phyloP scores from a whole-genome alignment of 2,113 vertebrate genomes.

The Ptilorrhoa leucosticta region DNA sequence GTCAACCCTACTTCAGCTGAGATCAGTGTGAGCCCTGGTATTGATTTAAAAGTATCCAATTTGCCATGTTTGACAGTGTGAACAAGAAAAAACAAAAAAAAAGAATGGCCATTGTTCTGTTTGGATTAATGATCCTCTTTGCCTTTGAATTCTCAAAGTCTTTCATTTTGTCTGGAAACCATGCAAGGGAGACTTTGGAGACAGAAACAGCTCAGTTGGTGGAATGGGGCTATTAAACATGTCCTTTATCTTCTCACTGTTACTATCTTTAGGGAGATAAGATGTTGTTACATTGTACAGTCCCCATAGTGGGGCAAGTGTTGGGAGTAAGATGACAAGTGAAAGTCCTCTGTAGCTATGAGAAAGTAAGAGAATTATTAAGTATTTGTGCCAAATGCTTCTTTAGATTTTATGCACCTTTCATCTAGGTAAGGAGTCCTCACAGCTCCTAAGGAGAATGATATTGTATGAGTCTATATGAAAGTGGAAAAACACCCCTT shows the following conservation, averaged over 20 bases:
- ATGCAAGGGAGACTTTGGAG: not conserved
- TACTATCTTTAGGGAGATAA: not conserved
- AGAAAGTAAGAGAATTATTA: not conserved
- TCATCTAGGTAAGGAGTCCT: not conserved
- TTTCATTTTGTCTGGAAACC: not conserved
- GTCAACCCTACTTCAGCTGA: not conserved
- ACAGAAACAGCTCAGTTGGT: not conserved
- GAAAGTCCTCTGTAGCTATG: not conserved
- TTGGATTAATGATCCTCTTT: not conserved
- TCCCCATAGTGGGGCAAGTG: not conserved
- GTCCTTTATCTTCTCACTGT: not conserved
- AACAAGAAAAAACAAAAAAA: not conserved
- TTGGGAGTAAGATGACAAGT: not conserved
- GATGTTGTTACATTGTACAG: not conserved
- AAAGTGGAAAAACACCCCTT: fast-evolving
- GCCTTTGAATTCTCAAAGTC: not conserved
- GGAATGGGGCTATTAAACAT: not conserved
- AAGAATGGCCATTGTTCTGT: not conserved
- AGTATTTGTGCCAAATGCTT: not conserved
- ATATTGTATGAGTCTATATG: not conserved
- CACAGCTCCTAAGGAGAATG: not conserved
- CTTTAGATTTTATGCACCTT: not conserved
- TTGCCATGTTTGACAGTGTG: not conserved
- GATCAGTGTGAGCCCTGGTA: not conserved
- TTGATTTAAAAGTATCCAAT: not conserved